A percentile compares a stretch with the other conserved stretches of the same genome.
Evolutionary conservation across 2,888 invertebrate species (phyloP).

Genomic region (Troides oblongomaculatus): DNA sequence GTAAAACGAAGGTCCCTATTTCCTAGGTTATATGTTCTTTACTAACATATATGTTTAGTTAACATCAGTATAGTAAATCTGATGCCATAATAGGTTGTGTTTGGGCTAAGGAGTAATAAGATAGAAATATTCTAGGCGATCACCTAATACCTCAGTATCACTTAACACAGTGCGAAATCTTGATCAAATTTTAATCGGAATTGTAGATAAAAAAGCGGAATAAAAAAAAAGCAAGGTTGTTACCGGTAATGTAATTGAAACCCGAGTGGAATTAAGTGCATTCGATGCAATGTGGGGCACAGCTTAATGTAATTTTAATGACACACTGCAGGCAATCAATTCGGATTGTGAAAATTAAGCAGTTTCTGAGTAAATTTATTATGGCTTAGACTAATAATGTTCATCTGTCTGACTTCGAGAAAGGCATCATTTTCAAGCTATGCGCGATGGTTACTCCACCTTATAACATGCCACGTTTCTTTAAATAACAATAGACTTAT

Average conservation of each 20-base stretch:
- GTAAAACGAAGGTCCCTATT: no score
- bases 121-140: neutral
- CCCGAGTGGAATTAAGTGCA: constrained; percentile 5
- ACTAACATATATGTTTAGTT: no score
- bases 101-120: neutral
- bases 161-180: neutral
- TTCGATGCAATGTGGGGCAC: constrained; percentile 21
- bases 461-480: no score
- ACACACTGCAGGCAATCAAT: constrained; percentile 52
- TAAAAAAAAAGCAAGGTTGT: neutral
- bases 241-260: constrained; percentile 11
- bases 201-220: no score
- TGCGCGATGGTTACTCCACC: neutral
- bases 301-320: constrained; percentile 61
- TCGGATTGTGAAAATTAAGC: constrained; percentile 43
- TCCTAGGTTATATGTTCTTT: no score
- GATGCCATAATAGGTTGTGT: neutral
- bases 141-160: neutral
- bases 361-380: constrained; percentile 10
- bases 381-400: neutral
- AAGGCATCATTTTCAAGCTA: neutral
- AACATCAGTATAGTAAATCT: no score
- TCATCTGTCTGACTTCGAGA: neutral
- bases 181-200: neutral
- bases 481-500: no score